These are phyloP conservation scores for Mechanitis messenoides DNA, from an alignment of 2,888 invertebrate genomes.

Conservation along the genomic window DNA sequence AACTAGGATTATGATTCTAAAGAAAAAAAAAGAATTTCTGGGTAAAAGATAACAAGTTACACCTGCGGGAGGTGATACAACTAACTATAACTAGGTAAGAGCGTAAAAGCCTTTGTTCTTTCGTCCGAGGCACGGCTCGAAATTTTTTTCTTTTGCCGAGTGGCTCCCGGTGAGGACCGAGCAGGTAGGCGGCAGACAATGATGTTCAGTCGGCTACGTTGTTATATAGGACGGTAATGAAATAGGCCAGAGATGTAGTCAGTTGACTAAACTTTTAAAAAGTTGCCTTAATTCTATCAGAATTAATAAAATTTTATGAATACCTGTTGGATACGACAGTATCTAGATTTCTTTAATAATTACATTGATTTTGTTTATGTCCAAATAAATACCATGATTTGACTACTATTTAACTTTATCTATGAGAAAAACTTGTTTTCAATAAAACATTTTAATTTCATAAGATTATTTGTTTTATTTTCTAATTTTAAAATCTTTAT, in stretches of 20 bases:
- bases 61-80: constrained; percentile 58
- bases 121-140: constrained; percentile 56
- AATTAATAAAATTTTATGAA: no score
- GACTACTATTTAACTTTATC: no score
- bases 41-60: constrained; percentile 67
- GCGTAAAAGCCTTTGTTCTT: constrained; percentile 68
- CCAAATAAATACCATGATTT: no score
- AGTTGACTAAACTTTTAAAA: no score
- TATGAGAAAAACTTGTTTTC: no score
- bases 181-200: constrained; percentile 64
- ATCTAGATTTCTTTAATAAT: no score
- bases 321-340: no score
- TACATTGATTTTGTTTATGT: no score
- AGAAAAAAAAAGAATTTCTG: constrained; percentile 57
- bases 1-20: constrained; percentile 42
- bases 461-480: no score
- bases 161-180: constrained; percentile 55
- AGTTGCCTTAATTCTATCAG: no score
- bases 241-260: not conserved
- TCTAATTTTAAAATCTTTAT: no score
- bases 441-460: no score
- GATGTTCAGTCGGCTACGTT: constrained; percentile 17
- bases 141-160: constrained; percentile 70
- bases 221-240: constrained; percentile 9
- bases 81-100: constrained; percentile 67